Base-by-base conservation (phyloP, 2,797 vertebrate species). In the Enteromius paludinosus region DNA sequence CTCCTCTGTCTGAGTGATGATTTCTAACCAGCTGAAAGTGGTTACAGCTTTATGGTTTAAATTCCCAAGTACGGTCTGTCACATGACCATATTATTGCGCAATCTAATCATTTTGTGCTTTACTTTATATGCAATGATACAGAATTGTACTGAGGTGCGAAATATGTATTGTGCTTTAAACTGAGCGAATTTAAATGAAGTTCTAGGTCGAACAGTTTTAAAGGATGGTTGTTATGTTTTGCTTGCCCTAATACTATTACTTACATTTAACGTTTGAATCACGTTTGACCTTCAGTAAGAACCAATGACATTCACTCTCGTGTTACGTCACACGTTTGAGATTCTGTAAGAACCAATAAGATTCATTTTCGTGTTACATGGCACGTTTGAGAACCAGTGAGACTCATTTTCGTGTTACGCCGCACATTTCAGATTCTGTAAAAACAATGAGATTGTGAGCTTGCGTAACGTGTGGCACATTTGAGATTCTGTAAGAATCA, bases 1-100 rank as follows among this genome's bases (percentile, higher is more conserved):
- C 70, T 64, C 85, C 88, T 78, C 81, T 79, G 20, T 74, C 25
- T 52, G 77, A 75, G 72, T 91, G 83, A 83, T 78, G 41, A 69
- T 78, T 81, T 35, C 82, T 79, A 83, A 78, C 38, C 43, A 82
- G 75, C 65, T 82, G 79, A 49, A 90, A 81, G 79, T 74, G 79
- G 79, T 74, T 74, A 65, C 30, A 38, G 70, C 43, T 65, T 73
- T 47, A 80, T 71, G 38, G 41, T 47, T 47, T n/a, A 30, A 47
- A 80, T 80, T 79, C 38, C 41, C 68, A 71, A 71, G 45, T 35
- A 71, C 23, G 4, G 47, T 61, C 25, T 56, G 54, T 61, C 54
- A 71, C 38, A 61, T 71, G 38, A 61, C 54, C 25, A n/a, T 18
- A 20, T 61, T 56, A 61, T 35, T 61, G 35, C 2, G 3, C 20